Base-by-base conservation (phyloP, 1,140 invertebrate genomes). In the Babylonia areolata region DNA sequence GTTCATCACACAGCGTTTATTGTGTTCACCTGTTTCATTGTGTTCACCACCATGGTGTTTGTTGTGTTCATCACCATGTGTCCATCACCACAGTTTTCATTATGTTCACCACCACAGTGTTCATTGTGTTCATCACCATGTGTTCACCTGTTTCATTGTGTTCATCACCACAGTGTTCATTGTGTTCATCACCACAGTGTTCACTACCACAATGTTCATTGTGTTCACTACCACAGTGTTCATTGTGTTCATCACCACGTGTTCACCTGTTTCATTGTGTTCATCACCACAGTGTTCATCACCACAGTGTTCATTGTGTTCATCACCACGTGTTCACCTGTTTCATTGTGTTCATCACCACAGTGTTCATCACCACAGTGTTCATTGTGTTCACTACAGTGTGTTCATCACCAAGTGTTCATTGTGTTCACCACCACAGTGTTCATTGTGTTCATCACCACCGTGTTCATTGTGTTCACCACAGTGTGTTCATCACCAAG, bases 291-390 rank as follows among this genome's bases (percentile, higher is more conserved):
- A 39, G 51, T 77, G n/a, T 6, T 46, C 84, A 77, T 77, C 73
- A 46, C 9, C 28, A 28, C 31, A 80, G 2, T 5, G 46, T 58
- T 3, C 46, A 58, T 31, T 23, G 6, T 33, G n/a, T 40, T 87
- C 81, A 42, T 81, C 91, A 90, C 85, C 84, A 81, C 71, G 17
- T 51, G 9, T 12, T 3, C 46, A 51, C n/a, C 17, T 0, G 46
- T 51, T 0, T 51, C 46, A 51, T 51, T 17, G 5, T 46, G 5
- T 6, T 46, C 42, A 46, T 46, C 42, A 46, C 15, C 42, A 46
- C 15, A 5, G 15, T 46, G 5, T 6, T 46, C 42, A 46, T 46
- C 42, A 15, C 15, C n/a, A n/a, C 42, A 46, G 42, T 46, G 5
- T 5, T 46, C 42, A 15, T 46, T 15, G 42, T 46, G 5, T 5